Percentiles rank a stretch among this genome's conserved stretches.
Evolutionary conservation across 1,140 invertebrate genomes (phyloP).

Genomic region (Trichonephila clavipes): DNA sequence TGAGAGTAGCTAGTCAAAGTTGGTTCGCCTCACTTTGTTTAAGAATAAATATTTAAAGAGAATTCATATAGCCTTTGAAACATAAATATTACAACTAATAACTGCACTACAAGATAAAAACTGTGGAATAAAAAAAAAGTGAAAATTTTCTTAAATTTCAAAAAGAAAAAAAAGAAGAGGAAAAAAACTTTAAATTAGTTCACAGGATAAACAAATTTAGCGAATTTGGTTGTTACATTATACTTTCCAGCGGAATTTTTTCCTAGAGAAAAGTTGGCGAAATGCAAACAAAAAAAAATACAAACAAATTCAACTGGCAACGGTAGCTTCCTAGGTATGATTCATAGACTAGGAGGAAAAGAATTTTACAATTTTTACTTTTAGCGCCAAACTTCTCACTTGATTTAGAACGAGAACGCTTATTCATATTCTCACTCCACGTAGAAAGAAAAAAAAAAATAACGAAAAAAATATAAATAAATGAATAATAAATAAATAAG

Average conservation of each 20-base stretch:
- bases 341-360: conserved; percentile 74
- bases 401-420: conserved; percentile 69
- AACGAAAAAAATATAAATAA: too few relatives aligned
- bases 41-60: conserved; percentile 49
- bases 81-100: conserved; percentile 6
- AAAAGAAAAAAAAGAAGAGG: neutral
- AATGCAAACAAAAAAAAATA: conserved; percentile 3
- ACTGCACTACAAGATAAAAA: conserved; percentile 39
- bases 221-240: conserved; percentile 63
- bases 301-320: conserved; percentile 7
- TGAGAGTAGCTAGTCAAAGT: conserved; percentile 67
- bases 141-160: conserved; percentile 33
- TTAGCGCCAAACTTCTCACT: conserved; percentile 75
- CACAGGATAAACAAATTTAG: conserved; percentile 56
- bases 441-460: conserved; percentile 54
- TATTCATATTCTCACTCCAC: conserved; percentile 74
- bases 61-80: conserved; percentile 57
- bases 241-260: conserved; percentile 45
- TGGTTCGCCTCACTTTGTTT: conserved; percentile 64
- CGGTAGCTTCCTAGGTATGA: conserved; percentile 74
- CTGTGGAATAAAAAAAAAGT: neutral
- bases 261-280: conserved; percentile 62
- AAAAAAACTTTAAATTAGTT: conserved; percentile 57
- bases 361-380: conserved; percentile 77
- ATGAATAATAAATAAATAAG: neutral